Evolutionary conservation across 2,797 vertebrate genomes (phyloP), one percentile per base, ranked within the genome.

Genomic region (Ctenopoma multispine): DNA sequence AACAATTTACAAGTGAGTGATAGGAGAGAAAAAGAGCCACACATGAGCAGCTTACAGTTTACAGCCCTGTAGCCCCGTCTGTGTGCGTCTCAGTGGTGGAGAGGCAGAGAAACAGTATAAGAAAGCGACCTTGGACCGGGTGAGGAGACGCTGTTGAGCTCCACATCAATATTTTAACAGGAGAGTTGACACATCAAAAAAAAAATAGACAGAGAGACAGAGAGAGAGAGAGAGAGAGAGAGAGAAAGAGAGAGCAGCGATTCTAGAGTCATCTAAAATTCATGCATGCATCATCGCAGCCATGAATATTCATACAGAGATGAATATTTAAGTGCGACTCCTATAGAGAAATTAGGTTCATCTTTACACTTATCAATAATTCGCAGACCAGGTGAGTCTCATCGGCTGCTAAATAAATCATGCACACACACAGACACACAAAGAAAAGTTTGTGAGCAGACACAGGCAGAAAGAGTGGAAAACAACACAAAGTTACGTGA

Each of bases 401-500:
- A 80, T 73, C 53, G 61, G 80, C 18, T 50, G 36, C 77, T 89
- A 72, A 87, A 89, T 90, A 88, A 90, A 85, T 86, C 79, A 92
- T 88, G 51, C 61, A 36, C 29, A 72, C 24, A 24, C 24, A 61
- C 20, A 34, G 11, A 44, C 18, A 18, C 70, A 41, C n/a, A 62
- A 20, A 23, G 38, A 89, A 91, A 94, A 91, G 74, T 85, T 85
- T 74, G 91, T 63, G 89, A 88, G 58, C 93, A 91, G 38, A 54
- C 46, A 43, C 93, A 91, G 38, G 49, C 44, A 43, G 50, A 84
- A 79, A 72, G 50, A 55, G 21, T 8, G 27, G 87, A 92, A 93
- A 93, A 92, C 92, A 92, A 94, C 88, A 95, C 87, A 92, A 93
- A 94, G 92, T 94, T 95, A 21, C 40, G 91, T 38, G n/a, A 51